These are phyloP conservation scores for Lepidotrigona ventralis DNA, from an alignment of 1,140 invertebrate species.

Conservation along the genomic window DNA sequence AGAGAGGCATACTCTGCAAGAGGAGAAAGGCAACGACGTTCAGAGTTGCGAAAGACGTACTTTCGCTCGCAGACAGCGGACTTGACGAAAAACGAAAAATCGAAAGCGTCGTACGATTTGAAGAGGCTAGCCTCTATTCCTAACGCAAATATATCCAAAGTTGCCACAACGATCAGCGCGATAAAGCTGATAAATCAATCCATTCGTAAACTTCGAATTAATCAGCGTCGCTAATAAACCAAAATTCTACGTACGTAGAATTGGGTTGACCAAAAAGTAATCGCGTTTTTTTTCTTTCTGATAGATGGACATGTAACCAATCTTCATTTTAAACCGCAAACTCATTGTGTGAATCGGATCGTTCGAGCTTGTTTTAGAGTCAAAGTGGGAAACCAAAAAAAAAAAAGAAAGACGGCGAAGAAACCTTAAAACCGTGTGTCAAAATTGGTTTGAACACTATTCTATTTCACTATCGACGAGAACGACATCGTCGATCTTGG, in stretches of 20 bases:
- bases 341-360: too few relatives aligned
- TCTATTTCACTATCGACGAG: too few relatives aligned
- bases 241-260: background rate
- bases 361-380: too few relatives aligned
- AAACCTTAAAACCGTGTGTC: too few relatives aligned
- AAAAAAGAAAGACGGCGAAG: too few relatives aligned
- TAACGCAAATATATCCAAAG: background rate
- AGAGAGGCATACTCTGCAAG: background rate
- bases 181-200: background rate
- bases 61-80: conserved; percentile 43
- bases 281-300: too few relatives aligned
- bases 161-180: background rate
- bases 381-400: too few relatives aligned
- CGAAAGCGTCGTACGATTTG: conserved; percentile 1
- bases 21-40: conserved; percentile 1
- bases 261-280: background rate
- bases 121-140: background rate
- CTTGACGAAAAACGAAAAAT: background rate
- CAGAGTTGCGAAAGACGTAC: background rate
- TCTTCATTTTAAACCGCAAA: too few relatives aligned
- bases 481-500: too few relatives aligned
- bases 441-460: too few relatives aligned
- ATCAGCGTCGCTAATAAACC: background rate
- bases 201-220: background rate
- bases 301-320: too few relatives aligned